These are phyloP conservation scores for Meta bourneti DNA, from an alignment of 2,888 invertebrate species.

Conservation along the genomic window DNA sequence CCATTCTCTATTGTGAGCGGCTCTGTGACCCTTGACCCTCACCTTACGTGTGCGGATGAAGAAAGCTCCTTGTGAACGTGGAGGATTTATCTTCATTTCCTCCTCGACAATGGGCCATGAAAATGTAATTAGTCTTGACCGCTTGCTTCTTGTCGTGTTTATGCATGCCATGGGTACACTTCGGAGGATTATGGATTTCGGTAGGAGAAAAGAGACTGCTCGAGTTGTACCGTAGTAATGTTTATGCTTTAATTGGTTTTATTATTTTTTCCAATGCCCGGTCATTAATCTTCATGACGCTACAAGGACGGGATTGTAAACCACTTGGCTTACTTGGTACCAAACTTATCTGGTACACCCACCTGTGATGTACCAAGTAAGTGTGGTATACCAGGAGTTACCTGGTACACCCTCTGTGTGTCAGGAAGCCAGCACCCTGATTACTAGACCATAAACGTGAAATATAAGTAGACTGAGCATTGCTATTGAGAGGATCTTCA, in stretches of 20 bases:
- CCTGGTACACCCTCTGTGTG: too few species aligned
- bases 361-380: too few species aligned
- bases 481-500: too few species aligned
- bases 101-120: conserved; percentile 43
- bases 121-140: conserved; percentile 44
- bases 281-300: neutral
- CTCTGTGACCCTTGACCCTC: conserved; percentile 43
- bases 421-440: too few species aligned
- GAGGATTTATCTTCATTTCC: conserved; percentile 56
- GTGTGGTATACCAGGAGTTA: too few species aligned
- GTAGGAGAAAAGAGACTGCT: too few species aligned
- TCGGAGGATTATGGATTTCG: too few species aligned
- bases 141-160: conserved; percentile 3
- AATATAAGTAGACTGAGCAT: too few species aligned
- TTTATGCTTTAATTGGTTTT: neutral
- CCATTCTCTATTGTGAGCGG: conserved; percentile 40
- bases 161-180: neutral
- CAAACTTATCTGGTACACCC: too few species aligned
- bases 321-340: neutral
- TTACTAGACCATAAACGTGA: too few species aligned
- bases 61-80: neutral
- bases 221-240: too few species aligned
- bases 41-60: conserved; percentile 4
- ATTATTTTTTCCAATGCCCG: neutral
- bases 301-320: neutral